phyloP scores from a whole-genome alignment of 2,888 invertebrate species.

The Amblyteles armatorius region DNA sequence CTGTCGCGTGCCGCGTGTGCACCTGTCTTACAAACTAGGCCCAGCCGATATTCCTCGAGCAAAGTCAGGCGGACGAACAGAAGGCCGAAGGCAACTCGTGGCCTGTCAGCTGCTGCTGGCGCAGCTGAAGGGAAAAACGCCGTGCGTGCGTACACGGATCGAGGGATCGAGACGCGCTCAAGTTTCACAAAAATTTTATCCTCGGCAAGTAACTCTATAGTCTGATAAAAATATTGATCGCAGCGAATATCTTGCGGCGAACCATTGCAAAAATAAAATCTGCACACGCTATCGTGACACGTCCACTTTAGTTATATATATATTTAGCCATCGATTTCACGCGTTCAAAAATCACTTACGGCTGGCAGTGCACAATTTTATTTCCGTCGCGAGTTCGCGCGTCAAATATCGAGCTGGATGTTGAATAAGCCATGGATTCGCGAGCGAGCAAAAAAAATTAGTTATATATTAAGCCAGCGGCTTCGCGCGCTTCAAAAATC shows the following conservation, averaged over 20 bases:
- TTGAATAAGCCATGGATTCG: not conserved
- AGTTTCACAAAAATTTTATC: conserved; percentile 60
- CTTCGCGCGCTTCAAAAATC: not conserved
- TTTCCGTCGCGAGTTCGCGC: not conserved
- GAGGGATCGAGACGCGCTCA: conserved; percentile 63
- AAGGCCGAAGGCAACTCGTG: conserved; percentile 70
- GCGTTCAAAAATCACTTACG: not conserved
- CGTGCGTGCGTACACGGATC: conserved; percentile 65
- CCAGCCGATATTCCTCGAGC: conserved; percentile 67
- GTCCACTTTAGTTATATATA: not conserved
- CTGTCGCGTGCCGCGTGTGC: conserved; percentile 79
- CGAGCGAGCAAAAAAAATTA: not conserved
- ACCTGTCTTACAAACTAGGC: conserved; percentile 76
- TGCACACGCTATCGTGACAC: not conserved
- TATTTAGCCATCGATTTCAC: too few relatives aligned
- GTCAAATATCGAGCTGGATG: not conserved
- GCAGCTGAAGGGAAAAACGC: conserved; percentile 76
- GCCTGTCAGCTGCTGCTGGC: conserved; percentile 74
- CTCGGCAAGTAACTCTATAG: conserved; percentile 20
- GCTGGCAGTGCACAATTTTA: not conserved
- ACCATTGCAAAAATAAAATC: not conserved
- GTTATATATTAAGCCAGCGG: too few relatives aligned
- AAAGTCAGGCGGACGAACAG: conserved; percentile 66
- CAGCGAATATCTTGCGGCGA: not conserved
- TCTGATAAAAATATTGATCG: conserved; percentile 18